phyloP scores from a whole-genome alignment of 2,888 invertebrate genomes.

The Pelosia muscerda region DNA sequence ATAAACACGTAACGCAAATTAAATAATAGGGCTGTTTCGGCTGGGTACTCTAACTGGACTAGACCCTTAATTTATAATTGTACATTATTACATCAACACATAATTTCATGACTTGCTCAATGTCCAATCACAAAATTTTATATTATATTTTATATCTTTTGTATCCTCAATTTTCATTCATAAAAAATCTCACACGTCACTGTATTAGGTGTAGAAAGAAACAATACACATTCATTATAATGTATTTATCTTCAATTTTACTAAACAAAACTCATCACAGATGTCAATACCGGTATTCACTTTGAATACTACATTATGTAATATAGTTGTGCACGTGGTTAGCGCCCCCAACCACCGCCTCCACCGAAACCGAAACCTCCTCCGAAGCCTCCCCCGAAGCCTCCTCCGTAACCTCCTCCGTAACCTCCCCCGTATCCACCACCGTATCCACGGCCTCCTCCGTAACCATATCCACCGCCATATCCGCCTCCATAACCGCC shows the following conservation, averaged over 20 bases:
- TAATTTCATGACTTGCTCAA: too few species aligned
- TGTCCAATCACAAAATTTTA: too few species aligned
- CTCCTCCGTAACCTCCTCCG: conserved; percentile 32
- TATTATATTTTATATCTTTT: too few species aligned
- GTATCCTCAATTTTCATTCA: neutral
- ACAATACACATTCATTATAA: neutral
- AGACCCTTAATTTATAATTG: too few species aligned
- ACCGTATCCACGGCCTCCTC: conserved; percentile 25
- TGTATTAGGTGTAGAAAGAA: neutral
- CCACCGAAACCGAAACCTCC: conserved; percentile 33
- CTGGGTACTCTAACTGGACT: too few species aligned
- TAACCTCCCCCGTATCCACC: conserved; percentile 23
- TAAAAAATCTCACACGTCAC: neutral
- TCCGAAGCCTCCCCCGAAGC: conserved; percentile 39
- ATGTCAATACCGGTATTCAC: conserved; percentile 30
- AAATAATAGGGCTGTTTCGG: too few species aligned
- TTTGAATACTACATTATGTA: conserved; percentile 13
- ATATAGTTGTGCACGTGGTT: conserved; percentile 9
- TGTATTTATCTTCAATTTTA: conserved; percentile 7
- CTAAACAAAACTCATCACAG: conserved; percentile 42
- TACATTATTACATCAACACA: too few species aligned
- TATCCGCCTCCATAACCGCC: conserved; percentile 34
- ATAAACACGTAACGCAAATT: too few species aligned
- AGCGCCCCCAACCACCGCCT: conserved; percentile 38
- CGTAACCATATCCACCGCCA: conserved; percentile 18